Evolutionary conservation across 92 coral and sea anemone genomes (phyloP), one percentile per base, ranked within the genome.

Genomic region (Phenganax stokvisi): DNA sequence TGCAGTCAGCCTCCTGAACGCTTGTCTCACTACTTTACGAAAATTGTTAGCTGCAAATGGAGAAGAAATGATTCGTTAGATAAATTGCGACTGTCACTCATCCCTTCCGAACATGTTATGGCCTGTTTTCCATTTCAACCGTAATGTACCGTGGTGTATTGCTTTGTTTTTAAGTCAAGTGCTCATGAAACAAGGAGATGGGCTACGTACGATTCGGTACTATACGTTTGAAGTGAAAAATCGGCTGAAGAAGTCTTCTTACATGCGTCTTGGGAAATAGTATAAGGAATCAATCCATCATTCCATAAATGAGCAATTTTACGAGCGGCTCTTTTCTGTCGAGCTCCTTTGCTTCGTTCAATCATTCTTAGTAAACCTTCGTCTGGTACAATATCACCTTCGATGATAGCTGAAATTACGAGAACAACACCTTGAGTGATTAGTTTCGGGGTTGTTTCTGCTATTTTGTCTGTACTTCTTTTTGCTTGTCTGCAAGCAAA

Each of bases 351-450:
- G 55, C 51, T 57, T 15, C 27, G 9, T 27, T 44, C 15, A 56
- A 76, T 76, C 47, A 57, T 57, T 59, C 71, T 76, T 64, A 76
- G 28, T 12, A 76, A 44, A 29, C 44, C 54, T 51, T 76, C 31
- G 70, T 76, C 70, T 58, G 70, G 69, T 59, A 76, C 20, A 57
- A 76, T 76, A 76, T 76, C 81, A 0, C 81, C 81, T 57, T 76
- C 81, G 67, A 76, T 57, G 7, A 76, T 57, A 37, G 64, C 81
- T 76, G 44, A 56, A 57, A 60, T 37, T 37, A 37, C 47, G 47
- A 37, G 47, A 37, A 37, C 5, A 37, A 37, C 47, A 37, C 47
- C 5, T 37, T 37, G 5, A 37, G 47, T 37, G 47, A 37, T 37
- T 5, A 37, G 47, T 37, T 37, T 1, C 47, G 5, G 47, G 2